These are phyloP conservation scores for Syngnathus scovelli DNA, from an alignment of 2,113 vertebrate genomes.

Conservation along the genomic window DNA sequence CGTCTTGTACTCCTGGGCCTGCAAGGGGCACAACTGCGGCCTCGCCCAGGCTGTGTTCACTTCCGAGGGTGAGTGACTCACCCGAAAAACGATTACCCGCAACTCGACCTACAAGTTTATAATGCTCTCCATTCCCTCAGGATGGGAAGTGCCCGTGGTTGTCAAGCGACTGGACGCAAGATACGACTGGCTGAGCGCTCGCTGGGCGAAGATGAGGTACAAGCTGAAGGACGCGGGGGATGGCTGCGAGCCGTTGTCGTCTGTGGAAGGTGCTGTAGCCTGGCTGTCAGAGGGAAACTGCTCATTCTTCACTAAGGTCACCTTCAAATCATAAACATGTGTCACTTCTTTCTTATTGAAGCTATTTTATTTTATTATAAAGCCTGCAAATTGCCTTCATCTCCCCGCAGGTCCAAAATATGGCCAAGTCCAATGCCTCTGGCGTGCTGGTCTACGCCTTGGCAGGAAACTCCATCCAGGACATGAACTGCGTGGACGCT, in stretches of 20 bases:
- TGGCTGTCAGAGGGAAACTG: conserved; percentile 73
- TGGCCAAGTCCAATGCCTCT: conserved; percentile 66
- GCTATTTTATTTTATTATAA: too few species aligned
- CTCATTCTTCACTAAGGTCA: conserved; percentile 74
- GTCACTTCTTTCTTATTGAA: too few species aligned
- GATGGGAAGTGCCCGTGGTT: conserved; percentile 61
- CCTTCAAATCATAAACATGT: not conserved
- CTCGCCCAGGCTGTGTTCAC: conserved; percentile 67
- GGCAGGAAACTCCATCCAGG: conserved; percentile 64
- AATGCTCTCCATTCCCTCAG: conserved; percentile 41
- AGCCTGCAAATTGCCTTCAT: too few species aligned
- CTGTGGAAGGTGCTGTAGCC: conserved; percentile 58
- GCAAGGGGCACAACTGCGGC: conserved; percentile 60
- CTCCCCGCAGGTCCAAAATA: conserved; percentile 60
- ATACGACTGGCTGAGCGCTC: conserved; percentile 69
- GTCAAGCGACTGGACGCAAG: conserved; percentile 70
- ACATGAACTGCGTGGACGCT: conserved; percentile 69
- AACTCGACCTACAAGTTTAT: not conserved
- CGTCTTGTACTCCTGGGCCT: conserved; percentile 70
- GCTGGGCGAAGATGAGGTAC: conserved; percentile 48
- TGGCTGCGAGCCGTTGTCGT: conserved; percentile 54
- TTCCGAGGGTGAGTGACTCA: conserved; percentile 52
- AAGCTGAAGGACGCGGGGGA: conserved; percentile 60
- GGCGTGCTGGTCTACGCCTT: conserved; percentile 70
- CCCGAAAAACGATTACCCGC: too few species aligned